Conservation (phyloP, 2,113 vertebrate species). For the Octodon degus region DNA sequence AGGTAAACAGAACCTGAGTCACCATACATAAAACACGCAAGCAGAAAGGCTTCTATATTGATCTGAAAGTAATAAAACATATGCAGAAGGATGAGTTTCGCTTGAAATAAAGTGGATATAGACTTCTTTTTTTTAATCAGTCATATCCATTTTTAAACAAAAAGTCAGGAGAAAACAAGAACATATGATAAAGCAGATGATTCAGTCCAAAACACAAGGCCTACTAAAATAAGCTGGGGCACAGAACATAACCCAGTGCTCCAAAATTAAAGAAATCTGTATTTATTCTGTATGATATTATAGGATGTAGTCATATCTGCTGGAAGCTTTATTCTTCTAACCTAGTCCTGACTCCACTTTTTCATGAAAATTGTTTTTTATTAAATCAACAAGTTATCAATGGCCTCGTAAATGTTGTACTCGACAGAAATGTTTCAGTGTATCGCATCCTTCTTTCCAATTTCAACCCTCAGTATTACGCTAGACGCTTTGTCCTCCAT, state of each 20-base stretch:
- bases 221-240: not conserved
- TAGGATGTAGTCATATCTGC: not conserved
- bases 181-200: not conserved
- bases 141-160: slow-evolving; percentile 56
- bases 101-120: slow-evolving; percentile 6
- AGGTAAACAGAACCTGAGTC: not conserved
- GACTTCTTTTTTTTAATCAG: not conserved
- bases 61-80: not conserved
- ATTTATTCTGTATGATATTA: not conserved
- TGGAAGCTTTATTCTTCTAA: not conserved
- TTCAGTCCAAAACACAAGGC: not conserved
- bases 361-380: slow-evolving; percentile 24
- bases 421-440: not conserved
- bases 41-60: not conserved
- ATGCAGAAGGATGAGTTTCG: not conserved
- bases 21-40: not conserved
- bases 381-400: not conserved
- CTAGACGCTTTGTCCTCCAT: not conserved
- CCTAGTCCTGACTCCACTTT: slow-evolving; percentile 16
- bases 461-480: not conserved
- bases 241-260: not conserved
- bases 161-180: slow-evolving; percentile 6
- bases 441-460: not conserved
- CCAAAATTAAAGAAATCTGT: slow-evolving; percentile 7
- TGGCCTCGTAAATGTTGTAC: not conserved